Base-by-base conservation (phyloP, 2,113 vertebrate species). In the Platycercus adscitus region DNA sequence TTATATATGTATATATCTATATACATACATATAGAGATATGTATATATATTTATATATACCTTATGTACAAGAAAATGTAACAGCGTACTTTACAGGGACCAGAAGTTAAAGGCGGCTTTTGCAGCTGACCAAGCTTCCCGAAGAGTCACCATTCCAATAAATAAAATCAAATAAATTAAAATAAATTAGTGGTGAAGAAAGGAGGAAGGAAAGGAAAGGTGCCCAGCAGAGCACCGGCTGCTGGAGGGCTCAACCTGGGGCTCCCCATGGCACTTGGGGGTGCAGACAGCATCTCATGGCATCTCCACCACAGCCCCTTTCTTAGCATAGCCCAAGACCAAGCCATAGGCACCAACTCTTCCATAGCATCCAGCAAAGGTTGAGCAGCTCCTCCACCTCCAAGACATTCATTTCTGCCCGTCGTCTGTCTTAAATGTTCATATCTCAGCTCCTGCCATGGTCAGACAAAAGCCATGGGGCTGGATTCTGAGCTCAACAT, bases 11-110 rank as follows among this genome's bases (percentile, higher is more conserved):
- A 95, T 95, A 89, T 92, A 94, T 95, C 90, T 93, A 65, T 89
- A 95, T 95, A 94, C 95, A 97, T 98, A 97, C 96, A 97, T 91
- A 97, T 47, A 29, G 90, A 95, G 96, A 97, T 95, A 97, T 96
- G 75, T 94, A 96, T 98, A 96, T 98, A 97, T 97, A 97, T 97
- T 80, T 97, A 97, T 98, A 97, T 98, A 97, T 97, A 97, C 96
- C 88, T 65, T 97, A 97, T 91, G 88, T 98, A 97, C 97, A 98
- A 91, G 97, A 95, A 95, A 94, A 91, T 76, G 93, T 78, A 88
- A 84, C 66, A 64, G 69, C 83, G 2, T 95, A 50, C 89, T 98
- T 96, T 93, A 97, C 96, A 97, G 87, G 96, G 81, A 95, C 87
- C 4, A 1, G 83, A 77, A 93, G 79, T 20, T 6, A 79, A 91